Evolutionary conservation across 2,797 vertebrate species (phyloP).

Genomic region (Buceros bicornis): DNA sequence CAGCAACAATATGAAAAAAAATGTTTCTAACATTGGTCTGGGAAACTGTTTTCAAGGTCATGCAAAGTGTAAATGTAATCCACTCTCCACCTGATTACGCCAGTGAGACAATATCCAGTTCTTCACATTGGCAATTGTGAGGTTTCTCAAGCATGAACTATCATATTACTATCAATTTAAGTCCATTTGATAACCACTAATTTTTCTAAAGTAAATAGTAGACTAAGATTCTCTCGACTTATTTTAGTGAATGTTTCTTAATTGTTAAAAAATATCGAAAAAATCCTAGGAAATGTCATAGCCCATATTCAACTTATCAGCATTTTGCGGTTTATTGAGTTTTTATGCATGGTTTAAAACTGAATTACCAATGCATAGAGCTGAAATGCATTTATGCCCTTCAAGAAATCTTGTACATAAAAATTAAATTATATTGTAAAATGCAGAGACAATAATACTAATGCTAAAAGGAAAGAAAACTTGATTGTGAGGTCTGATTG

Average conservation of each 20-base stretch:
- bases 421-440: constrained; percentile 71
- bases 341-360: constrained; percentile 70
- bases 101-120: constrained; percentile 57
- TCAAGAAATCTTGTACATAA: constrained; percentile 69
- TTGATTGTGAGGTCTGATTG: not conserved
- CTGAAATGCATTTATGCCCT: constrained; percentile 62
- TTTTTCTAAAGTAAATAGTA: constrained; percentile 42
- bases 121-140: constrained; percentile 37
- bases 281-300: constrained; percentile 56
- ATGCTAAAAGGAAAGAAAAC: not conserved
- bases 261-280: constrained; percentile 57
- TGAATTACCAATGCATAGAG: constrained; percentile 48
- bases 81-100: not conserved
- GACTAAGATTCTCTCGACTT: not conserved
- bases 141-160: constrained; percentile 80
- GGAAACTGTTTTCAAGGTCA: constrained; percentile 75
- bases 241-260: constrained; percentile 11
- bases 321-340: constrained; percentile 51
- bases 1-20: not conserved
- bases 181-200: constrained; percentile 57
- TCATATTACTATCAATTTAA: constrained; percentile 75
- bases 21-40: not conserved
- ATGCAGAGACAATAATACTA: not conserved
- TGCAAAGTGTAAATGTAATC: not conserved
- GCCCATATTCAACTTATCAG: not conserved